These are phyloP conservation scores for Subacronicta megacephala DNA, from an alignment of 2,888 invertebrate species.

Conservation along the genomic window DNA sequence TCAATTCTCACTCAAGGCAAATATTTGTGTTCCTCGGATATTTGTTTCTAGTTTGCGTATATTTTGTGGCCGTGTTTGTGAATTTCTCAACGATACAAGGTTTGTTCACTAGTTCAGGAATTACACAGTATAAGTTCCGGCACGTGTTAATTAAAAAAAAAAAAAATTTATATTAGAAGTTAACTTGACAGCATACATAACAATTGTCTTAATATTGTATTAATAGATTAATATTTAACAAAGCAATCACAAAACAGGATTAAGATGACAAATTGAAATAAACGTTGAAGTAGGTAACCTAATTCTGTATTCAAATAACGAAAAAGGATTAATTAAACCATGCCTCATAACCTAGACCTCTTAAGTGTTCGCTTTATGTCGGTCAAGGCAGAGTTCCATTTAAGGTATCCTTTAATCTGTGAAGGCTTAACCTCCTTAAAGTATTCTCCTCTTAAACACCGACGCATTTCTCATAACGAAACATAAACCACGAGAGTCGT, in stretches of 20 bases:
- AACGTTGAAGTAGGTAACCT: not conserved
- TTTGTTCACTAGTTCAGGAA: too few species aligned
- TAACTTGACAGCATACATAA: too few species aligned
- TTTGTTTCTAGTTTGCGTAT: too few species aligned
- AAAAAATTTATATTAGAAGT: too few species aligned
- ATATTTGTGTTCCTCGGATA: too few species aligned
- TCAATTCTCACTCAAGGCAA: too few species aligned
- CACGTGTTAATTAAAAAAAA: too few species aligned
- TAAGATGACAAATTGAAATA: not conserved
- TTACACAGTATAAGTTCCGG: too few species aligned
- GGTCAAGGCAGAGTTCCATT: constrained; percentile 44
- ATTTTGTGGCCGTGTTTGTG: too few species aligned
- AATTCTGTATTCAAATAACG: not conserved
- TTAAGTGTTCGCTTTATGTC: constrained; percentile 35
- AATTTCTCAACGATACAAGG: too few species aligned
- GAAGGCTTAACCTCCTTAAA: constrained; percentile 28
- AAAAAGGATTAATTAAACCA: not conserved
- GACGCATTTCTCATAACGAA: constrained; percentile 49
- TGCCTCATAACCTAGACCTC: constrained; percentile 38
- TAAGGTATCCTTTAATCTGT: constrained; percentile 35
- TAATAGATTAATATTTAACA: too few species aligned
- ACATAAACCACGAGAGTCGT: constrained; percentile 39
- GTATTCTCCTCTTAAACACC: constrained; percentile 34
- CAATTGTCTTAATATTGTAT: too few species aligned
- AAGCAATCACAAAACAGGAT: not conserved